Evolutionary conservation across 2,797 vertebrate genomes (phyloP), one percentile per base, ranked within the genome.

Genomic region (Holocentrus rufus): DNA sequence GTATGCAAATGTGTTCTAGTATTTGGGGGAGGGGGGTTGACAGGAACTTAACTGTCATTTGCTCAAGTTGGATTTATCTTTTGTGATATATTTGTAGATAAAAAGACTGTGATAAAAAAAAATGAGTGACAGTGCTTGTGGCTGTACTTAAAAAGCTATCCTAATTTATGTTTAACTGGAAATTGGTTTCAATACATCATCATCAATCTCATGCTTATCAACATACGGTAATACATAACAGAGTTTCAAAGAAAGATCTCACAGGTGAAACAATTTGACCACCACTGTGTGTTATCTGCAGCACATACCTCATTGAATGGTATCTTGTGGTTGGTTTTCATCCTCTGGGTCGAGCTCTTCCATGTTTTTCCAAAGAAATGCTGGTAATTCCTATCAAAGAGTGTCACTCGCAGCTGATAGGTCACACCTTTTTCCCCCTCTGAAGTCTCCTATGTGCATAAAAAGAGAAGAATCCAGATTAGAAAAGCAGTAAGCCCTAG

Each of bases 321-420:
- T 0, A 84, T 93, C 61, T 92, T 93, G 77, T 74, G 62, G 10
- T 62, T 54, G 4, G 67, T 76, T 1, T 86, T 90, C 36, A 92
- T 85, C 3, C 82, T 91, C 81, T 88, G 90, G 3, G 59, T 5
- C 0, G 65, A 0, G 22, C 95, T 97, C 85, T 81, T 96, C 97
- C 96, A 98, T 0, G 97, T 99, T 87, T 82, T 95, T 67, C 97
- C 97, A 0, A 99, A 98, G 90, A 98, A 98, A 59, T 95, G 94
- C 74, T 87, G 95, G 76, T 95, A 94, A 31, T 90, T 90, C 64
- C 89, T 65, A 1, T 99, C 97, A 0, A 97, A 97, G 30, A 99
- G 92, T 22, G 96, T 94, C 62, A 95, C 87, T 0, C 94, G 91
- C 53, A 99, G 90, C 83, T 98, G 95, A 87, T 92, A 96, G 22